Evolutionary conservation across 1,140 invertebrate genomes (phyloP).

Genomic region (Bombus waltoni): DNA sequence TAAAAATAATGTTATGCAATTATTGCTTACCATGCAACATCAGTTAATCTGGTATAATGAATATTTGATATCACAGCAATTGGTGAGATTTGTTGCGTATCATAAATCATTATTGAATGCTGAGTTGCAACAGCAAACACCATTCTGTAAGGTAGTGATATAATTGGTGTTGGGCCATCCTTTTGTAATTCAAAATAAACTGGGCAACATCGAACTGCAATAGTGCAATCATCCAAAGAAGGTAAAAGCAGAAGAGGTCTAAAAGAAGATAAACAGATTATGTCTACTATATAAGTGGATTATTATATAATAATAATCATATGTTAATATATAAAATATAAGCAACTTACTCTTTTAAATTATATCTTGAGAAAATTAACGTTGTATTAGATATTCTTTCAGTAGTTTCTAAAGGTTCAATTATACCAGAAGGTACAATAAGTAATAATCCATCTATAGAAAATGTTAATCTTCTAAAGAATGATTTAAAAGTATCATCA

Average conservation of each 20-base stretch:
- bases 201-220: constrained; percentile 93
- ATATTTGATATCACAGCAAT: constrained; percentile 95
- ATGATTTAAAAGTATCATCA: constrained; percentile 97
- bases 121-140: constrained; percentile 96
- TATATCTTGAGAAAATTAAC: constrained; percentile 91
- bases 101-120: constrained; percentile 93
- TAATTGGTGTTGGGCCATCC: constrained; percentile 82
- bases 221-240: constrained; percentile 89
- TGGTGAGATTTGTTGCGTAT: constrained; percentile 94
- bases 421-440: constrained; percentile 91
- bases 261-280: constrained; percentile 60
- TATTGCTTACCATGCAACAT: constrained; percentile 90
- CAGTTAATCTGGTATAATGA: constrained; percentile 96
- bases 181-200: constrained; percentile 87
- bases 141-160: constrained; percentile 91
- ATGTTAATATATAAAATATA: not conserved
- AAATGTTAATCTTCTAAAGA: constrained; percentile 94
- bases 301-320: not conserved
- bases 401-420: constrained; percentile 85
- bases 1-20: constrained; percentile 1
- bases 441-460: constrained; percentile 95
- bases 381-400: constrained; percentile 88
- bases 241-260: constrained; percentile 93
- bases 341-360: constrained; percentile 87
- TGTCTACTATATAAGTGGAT: not conserved